These are phyloP conservation scores for Blennius ocellaris DNA, from an alignment of 2,113 vertebrate genomes.

Conservation along the genomic window DNA sequence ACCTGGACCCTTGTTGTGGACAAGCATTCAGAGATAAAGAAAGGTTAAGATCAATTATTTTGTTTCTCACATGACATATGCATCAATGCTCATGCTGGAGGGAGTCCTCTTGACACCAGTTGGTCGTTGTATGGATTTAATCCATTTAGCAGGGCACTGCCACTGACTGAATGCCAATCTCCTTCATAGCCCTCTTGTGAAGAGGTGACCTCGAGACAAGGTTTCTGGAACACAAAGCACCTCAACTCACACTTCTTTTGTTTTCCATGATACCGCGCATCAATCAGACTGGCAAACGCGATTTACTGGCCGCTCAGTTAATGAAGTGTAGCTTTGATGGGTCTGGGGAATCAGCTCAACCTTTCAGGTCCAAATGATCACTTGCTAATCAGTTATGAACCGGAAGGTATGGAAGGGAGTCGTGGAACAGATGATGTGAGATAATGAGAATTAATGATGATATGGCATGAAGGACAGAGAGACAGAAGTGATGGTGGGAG, in stretches of 20 bases:
- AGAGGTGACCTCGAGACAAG: constrained; percentile 51
- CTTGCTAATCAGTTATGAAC: constrained; percentile 60
- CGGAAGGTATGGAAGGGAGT: constrained; percentile 33
- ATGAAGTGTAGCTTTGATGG: constrained; percentile 46
- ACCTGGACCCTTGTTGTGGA: constrained; percentile 43
- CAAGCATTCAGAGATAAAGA: constrained; percentile 49
- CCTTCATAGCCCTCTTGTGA: constrained; percentile 23
- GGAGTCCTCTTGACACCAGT: constrained; percentile 54
- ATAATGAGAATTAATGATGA: constrained; percentile 67
- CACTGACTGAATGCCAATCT: constrained; percentile 55
- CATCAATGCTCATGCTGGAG: constrained; percentile 73
- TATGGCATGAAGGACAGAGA: constrained; percentile 43
- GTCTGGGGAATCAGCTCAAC: constrained; percentile 30
- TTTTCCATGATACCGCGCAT: constrained; percentile 14
- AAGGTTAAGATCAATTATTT: constrained; percentile 63
- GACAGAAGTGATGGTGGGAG: not conserved
- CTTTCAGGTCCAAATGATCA: constrained; percentile 47
- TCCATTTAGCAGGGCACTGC: constrained; percentile 68
- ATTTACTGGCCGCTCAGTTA: constrained; percentile 36
- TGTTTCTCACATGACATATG: constrained; percentile 45
- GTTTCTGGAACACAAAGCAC: constrained; percentile 44
- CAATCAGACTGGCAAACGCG: constrained; percentile 36
- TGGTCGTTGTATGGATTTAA: constrained; percentile 67
- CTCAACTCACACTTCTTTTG: constrained; percentile 16
- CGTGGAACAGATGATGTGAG: constrained; percentile 61